Percentiles rank a stretch among this genome's conserved stretches.
phyloP scores from a whole-genome alignment of 2,888 invertebrate genomes.

The Drosophila gaucha region DNA sequence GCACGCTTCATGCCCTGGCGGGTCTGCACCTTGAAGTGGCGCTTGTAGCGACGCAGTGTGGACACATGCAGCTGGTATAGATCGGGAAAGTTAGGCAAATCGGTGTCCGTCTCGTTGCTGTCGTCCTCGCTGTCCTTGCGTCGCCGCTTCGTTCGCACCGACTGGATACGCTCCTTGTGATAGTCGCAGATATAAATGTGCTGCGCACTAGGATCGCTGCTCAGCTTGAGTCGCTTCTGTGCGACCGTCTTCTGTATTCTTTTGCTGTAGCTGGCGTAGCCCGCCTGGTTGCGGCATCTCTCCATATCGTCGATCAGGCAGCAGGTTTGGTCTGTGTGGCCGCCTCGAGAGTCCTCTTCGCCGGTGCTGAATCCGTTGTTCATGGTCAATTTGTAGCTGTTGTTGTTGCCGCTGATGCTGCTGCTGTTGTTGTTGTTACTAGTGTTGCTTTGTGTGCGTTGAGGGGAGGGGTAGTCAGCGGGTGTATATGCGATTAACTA shows the following conservation, averaged over 20 bases:
- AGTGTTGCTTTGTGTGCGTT: slow-evolving; percentile 3
- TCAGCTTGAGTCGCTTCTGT: slow-evolving; percentile 94
- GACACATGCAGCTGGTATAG: slow-evolving; percentile 96
- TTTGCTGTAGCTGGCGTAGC: slow-evolving; percentile 96
- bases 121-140: slow-evolving; percentile 97
- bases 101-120: slow-evolving; percentile 96
- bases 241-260: slow-evolving; percentile 98
- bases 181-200: slow-evolving; percentile 98
- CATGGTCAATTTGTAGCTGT: slow-evolving; percentile 45
- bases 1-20: slow-evolving; percentile 97
- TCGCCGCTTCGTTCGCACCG: slow-evolving; percentile 95
- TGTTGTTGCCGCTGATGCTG: slow-evolving; percentile 5
- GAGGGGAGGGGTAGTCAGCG: slow-evolving; percentile 2
- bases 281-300: slow-evolving; percentile 92
- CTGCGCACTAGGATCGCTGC: slow-evolving; percentile 92
- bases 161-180: slow-evolving; percentile 98
- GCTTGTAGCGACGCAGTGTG: slow-evolving; percentile 96
- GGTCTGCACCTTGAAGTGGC: slow-evolving; percentile 96
- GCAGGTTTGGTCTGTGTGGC: slow-evolving; percentile 95
- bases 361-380: slow-evolving; percentile 95
- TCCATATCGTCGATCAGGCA: slow-evolving; percentile 96
- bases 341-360: slow-evolving; percentile 95
- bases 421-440: slow-evolving; percentile 6
- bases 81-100: slow-evolving; percentile 95
- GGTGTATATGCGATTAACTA: not conserved